Evolutionary conservation across 2,797 vertebrate species (phyloP), one percentile per base, ranked within the genome.

Genomic region (Acanthopagrus latus): DNA sequence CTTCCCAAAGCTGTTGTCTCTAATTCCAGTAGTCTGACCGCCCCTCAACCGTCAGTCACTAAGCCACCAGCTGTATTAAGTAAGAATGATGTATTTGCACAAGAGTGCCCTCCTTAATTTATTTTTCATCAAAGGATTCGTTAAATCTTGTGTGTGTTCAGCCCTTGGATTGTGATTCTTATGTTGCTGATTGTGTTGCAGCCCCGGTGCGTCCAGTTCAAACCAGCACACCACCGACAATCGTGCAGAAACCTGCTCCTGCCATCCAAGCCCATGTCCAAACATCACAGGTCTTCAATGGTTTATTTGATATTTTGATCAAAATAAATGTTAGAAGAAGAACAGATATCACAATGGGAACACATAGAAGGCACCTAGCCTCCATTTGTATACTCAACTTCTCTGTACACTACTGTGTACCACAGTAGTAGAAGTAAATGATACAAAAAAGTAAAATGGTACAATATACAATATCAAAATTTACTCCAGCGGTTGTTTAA

Each of bases 181-280:
- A 71, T 50, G 7, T 51, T 55, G 2, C 55, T 76, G 29, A 1
- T 79, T 83, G 20, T 86, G 46, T 84, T 23, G 60, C 73, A 91
- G 90, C 81, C 27, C 88, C 92, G 76, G 86, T 94, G 10, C 94
- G 93, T 17, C 91, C 94, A 7, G 82, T 94, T 79, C 96, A 96
- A 74, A 92, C 78, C 62, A 83, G 59, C 33, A 74, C 94, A 3
- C 78, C 90, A 20, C 20, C 94, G 48, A 62, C 93, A 0, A 38
- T 75, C 18, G 74, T 93, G 3, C 96, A 96, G 93, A 98, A 97
- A 84, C 90, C 96, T 0, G 82, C 95, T 65, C 93, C 94, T 74
- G 78, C 94, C 54, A 66, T 88, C 13, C 95, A 95, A 58, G 51
- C 87, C 21, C 85, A 91, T 7, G 76, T 92, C 8, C 75, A 94